Evolutionary conservation across 1,140 invertebrate species (phyloP).

Genomic region (Heliconius nattereri): DNA sequence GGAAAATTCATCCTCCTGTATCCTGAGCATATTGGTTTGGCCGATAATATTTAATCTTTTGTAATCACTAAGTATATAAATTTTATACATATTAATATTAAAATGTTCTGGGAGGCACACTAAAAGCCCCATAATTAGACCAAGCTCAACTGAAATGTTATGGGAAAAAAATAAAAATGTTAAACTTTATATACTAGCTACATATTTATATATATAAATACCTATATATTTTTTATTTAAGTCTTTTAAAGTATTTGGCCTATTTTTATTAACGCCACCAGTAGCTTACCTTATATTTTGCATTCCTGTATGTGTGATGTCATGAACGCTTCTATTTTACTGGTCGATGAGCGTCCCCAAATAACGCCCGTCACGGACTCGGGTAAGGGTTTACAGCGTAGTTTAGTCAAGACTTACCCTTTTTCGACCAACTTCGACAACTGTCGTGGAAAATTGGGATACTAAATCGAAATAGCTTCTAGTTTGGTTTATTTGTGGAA

Average conservation of each 20-base stretch:
- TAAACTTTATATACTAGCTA: no score
- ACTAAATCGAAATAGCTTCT: background rate
- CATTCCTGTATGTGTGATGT: background rate
- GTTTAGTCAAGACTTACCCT: constrained; percentile 2
- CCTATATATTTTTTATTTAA: background rate
- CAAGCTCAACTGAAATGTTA: no score
- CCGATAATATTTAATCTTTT: no score
- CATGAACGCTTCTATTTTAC: background rate
- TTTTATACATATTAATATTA: no score
- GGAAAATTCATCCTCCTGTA: no score
- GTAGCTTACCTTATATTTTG: background rate
- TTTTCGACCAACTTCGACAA: constrained; percentile 3
- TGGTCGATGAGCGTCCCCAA: background rate
- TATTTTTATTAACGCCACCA: background rate
- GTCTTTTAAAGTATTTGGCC: background rate
- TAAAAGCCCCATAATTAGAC: no score
- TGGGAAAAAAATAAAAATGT: no score
- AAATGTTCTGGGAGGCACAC: no score
- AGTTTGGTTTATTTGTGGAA: background rate
- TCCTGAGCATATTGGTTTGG: no score
- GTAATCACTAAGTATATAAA: no score
- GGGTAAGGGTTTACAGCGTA: background rate
- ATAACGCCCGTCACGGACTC: background rate
- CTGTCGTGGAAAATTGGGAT: background rate
- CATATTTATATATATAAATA: no score